phyloP scores from a whole-genome alignment of 2,888 invertebrate species.

The Torymus texanus region DNA sequence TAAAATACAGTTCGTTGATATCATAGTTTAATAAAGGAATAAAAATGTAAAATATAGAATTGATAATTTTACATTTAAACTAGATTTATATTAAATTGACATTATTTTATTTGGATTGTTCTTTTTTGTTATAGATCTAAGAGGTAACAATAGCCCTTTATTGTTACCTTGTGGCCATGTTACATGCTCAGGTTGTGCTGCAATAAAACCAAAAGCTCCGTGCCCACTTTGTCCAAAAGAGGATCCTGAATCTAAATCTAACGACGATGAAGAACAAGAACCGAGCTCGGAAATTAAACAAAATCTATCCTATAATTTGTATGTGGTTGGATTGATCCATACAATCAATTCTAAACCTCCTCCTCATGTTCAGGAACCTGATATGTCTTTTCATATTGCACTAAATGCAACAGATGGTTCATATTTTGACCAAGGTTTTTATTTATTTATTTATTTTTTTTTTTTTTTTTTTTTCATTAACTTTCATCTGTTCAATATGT shows the following conservation, averaged over 20 bases:
- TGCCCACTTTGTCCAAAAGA: slow-evolving; percentile 66
- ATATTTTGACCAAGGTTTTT: slow-evolving; percentile 45
- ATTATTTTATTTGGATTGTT: background rate
- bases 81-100: too few relatives aligned
- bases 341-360: slow-evolving; percentile 50
- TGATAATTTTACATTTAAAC: too few relatives aligned
- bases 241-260: background rate
- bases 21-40: too few relatives aligned
- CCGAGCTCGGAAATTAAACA: slow-evolving; percentile 24
- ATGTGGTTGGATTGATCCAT: slow-evolving; percentile 66
- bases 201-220: slow-evolving; percentile 70
- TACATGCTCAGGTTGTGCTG: slow-evolving; percentile 81
- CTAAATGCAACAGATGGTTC: slow-evolving; percentile 30
- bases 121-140: slow-evolving; percentile 29
- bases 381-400: slow-evolving; percentile 59
- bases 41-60: too few relatives aligned
- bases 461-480: slow-evolving; percentile 34
- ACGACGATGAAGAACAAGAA: slow-evolving; percentile 1
- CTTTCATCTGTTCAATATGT: background rate
- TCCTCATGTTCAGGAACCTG: slow-evolving; percentile 58
- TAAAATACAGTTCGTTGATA: too few relatives aligned
- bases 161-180: slow-evolving; percentile 82
- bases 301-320: slow-evolving; percentile 72
- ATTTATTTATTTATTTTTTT: too few relatives aligned
- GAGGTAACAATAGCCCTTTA: slow-evolving; percentile 75